Conservation (phyloP, 2,113 vertebrate species). For the Ammodytes marinus region DNA sequence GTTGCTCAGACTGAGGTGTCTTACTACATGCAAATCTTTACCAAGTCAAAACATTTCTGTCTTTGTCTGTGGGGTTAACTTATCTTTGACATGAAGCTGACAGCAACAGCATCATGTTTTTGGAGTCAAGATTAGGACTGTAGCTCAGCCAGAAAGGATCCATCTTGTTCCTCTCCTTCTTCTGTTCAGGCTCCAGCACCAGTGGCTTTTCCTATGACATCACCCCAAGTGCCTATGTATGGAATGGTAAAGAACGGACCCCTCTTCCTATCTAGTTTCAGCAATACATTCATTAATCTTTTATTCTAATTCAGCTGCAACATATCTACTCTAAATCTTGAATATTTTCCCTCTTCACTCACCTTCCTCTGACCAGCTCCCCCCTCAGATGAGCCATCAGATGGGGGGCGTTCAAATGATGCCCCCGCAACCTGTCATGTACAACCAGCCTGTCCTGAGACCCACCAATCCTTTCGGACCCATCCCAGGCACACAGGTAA, state of each 20-base stretch:
- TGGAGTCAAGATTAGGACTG: not conserved
- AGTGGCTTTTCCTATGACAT: slow-evolving; percentile 89
- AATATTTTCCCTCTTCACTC: not conserved
- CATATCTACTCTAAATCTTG: not conserved
- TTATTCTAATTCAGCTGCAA: not conserved
- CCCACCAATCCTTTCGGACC: slow-evolving; percentile 89
- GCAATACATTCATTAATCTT: not conserved
- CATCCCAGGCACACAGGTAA: slow-evolving; percentile 90
- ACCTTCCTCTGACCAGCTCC: slow-evolving; percentile 81
- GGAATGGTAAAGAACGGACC: slow-evolving; percentile 88
- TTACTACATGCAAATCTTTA: slow-evolving; percentile 14
- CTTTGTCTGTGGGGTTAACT: not conserved
- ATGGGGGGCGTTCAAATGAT: slow-evolving; percentile 89
- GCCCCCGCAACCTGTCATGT: slow-evolving; percentile 90
- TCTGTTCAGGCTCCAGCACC: slow-evolving; percentile 88
- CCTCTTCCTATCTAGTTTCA: not conserved
- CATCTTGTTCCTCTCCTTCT: not conserved
- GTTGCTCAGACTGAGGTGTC: slow-evolving; percentile 7
- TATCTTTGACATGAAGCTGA: not conserved
- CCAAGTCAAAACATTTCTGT: not conserved
- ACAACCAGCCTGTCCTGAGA: slow-evolving; percentile 89
- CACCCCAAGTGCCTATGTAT: slow-evolving; percentile 94
- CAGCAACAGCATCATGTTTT: slow-evolving; percentile 12
- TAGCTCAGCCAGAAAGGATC: not conserved
- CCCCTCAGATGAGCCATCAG: slow-evolving; percentile 90